Conservation (phyloP, 2,113 vertebrate species). For the Cyprichromis sp. region DNA sequence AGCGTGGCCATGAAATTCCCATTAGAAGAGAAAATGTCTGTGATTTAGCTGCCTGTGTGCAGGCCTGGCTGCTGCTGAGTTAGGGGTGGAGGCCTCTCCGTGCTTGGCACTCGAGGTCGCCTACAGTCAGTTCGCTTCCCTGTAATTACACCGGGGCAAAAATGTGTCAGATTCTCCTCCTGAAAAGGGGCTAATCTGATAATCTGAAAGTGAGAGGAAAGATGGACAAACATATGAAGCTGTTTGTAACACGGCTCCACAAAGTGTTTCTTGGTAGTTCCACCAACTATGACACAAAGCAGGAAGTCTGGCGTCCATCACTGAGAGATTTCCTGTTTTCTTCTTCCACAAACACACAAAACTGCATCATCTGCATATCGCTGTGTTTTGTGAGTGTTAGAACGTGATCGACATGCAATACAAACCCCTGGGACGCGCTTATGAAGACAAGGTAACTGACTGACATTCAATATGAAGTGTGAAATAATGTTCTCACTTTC, state of each 20-base stretch:
- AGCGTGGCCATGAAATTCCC: background rate
- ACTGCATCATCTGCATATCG: background rate
- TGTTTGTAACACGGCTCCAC: background rate
- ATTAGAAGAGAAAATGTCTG: slow-evolving; percentile 10
- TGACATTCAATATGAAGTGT: background rate
- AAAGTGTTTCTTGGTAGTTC: background rate
- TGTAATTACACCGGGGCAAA: background rate
- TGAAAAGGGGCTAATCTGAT: background rate
- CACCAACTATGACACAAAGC: background rate
- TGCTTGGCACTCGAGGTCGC: background rate
- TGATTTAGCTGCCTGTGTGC: slow-evolving; percentile 24
- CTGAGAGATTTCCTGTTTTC: background rate
- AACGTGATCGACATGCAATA: background rate
- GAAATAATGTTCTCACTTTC: background rate
- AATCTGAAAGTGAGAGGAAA: background rate
- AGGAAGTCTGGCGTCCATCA: background rate
- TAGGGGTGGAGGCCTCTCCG: background rate
- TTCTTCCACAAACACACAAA: background rate
- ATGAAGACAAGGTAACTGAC: background rate
- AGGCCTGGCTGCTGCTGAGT: background rate
- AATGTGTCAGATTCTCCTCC: background rate
- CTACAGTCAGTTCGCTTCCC: background rate
- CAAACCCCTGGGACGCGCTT: accelerated
- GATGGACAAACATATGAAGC: background rate
- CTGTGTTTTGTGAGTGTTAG: background rate